Evolutionary conservation across 2,888 invertebrate species (phyloP), one percentile per base, ranked within the genome.

Genomic region (Erpobdella octoculata): DNA sequence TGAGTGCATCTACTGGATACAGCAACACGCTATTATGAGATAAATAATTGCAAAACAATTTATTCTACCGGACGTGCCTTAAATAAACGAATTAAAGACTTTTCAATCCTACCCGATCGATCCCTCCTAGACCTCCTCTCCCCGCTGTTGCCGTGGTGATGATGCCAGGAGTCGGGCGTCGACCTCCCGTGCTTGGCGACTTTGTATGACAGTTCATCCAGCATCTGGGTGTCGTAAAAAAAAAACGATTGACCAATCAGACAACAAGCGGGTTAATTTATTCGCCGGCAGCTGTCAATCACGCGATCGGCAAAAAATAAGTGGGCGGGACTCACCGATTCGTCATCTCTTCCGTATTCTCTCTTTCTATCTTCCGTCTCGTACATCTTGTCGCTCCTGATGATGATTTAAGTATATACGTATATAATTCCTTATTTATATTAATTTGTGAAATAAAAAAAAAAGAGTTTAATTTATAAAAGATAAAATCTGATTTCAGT

Each of bases 121-220:
- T 53, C 53, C 53, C 53, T 53, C 15, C 53, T 53, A 21, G 15
- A 25, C n/a, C 53, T 53, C 53, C 53, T 53, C 53, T 53, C 53
- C 53, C 28, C 28, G 53, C 53, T n/a, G n/a, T n/a, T n/a, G n/a
- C n/a, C n/a, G n/a, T n/a, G n/a, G 53, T 53, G 53, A 25, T 12
- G 53, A 53, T 53, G 12, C 53, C 53, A 53, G 8, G 53, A 53
- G 53, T 53, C 53, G 21, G 21, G 53, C 8, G 53, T 25, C 9
- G 53, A 53, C 15, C 53, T 53, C 21, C 53, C 6, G 28, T 53
- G 53, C 4, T n/a, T n/a, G n/a, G n/a, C n/a, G n/a, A n/a, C n/a
- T n/a, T 53, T 53, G 53, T 53, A 53, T 2, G 53, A 25, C 53
- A 53, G 21, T 21, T 53, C 53, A 9, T 53, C 53, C 53, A 53